These are phyloP conservation scores for Chymomyza fuscimana DNA, from an alignment of 2,888 invertebrate genomes.

Conservation along the genomic window DNA sequence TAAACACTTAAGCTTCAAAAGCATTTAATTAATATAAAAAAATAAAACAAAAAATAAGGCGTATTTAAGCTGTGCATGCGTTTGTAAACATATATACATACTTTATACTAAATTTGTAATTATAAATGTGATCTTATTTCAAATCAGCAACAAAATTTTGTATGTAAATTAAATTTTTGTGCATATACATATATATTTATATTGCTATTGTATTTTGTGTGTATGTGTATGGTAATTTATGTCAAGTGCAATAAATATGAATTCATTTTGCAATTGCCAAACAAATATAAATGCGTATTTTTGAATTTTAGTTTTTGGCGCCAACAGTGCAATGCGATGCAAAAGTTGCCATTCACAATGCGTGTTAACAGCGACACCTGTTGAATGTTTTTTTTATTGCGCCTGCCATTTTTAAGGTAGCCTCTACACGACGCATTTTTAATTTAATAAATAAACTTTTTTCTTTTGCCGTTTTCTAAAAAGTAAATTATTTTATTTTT, in stretches of 20 bases:
- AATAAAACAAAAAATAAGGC: conserved; percentile 18
- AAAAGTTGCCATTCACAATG: conserved; percentile 24
- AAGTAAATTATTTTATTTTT: conserved; percentile 71
- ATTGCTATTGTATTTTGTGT: conserved; percentile 58
- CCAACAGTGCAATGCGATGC: neutral
- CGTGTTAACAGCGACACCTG: conserved; percentile 30
- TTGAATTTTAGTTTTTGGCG: neutral
- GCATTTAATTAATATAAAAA: conserved; percentile 42
- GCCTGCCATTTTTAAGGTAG: neutral
- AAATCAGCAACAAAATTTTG: conserved; percentile 39
- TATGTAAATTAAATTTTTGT: conserved; percentile 42
- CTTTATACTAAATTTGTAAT: conserved; percentile 22
- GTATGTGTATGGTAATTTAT: conserved; percentile 38
- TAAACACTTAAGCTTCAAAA: conserved; percentile 59
- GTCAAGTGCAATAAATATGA: conserved; percentile 64
- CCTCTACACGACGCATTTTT: neutral
- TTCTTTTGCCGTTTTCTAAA: conserved; percentile 53
- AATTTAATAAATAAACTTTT: conserved; percentile 2
- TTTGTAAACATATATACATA: conserved; percentile 33
- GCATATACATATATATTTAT: conserved; percentile 48
- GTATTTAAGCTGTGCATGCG: conserved; percentile 50
- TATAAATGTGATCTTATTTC: conserved; percentile 60
- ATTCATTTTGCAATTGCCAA: conserved; percentile 48
- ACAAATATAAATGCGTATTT: neutral
- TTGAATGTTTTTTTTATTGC: neutral